A percentile compares a stretch with the other conserved stretches of the same genome.
Conservation (phyloP, 2,888 invertebrate genomes). For the Dryocosmus kuriphilus region DNA sequence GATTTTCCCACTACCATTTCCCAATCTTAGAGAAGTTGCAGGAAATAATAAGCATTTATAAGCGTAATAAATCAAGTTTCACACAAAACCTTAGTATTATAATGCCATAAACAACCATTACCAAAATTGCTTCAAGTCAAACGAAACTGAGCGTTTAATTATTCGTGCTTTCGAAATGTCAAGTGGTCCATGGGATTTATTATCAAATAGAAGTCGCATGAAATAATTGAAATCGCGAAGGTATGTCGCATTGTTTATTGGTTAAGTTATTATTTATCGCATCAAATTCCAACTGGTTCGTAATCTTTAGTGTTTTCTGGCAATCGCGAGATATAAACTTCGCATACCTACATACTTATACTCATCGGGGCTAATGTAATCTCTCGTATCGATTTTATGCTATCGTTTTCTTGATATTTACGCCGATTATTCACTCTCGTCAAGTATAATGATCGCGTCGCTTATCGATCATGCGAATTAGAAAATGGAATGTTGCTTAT, state of each 20-base stretch:
- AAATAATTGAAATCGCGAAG: conserved; percentile 3
- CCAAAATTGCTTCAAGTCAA: neutral
- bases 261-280: neutral
- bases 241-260: neutral
- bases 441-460: neutral
- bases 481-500: conserved; percentile 24
- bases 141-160: neutral
- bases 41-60: neutral
- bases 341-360: conserved; percentile 1
- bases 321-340: neutral
- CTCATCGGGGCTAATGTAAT: conserved; percentile 7
- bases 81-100: neutral
- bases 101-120: conserved; percentile 10
- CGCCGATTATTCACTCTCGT: conserved; percentile 20
- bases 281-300: neutral
- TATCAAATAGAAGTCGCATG: neutral
- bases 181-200: neutral
- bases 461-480: conserved; percentile 25
- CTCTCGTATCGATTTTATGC: neutral
- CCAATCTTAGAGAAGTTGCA: neutral
- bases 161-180: conserved; percentile 8
- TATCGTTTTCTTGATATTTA: conserved; percentile 26
- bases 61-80: neutral
- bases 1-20: conserved; percentile 4
- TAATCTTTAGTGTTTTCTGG: neutral